A percentile compares a stretch with the other conserved stretches of the same genome.
phyloP scores from a whole-genome alignment of 2,888 invertebrate genomes.

The Entomobrya proxima region DNA sequence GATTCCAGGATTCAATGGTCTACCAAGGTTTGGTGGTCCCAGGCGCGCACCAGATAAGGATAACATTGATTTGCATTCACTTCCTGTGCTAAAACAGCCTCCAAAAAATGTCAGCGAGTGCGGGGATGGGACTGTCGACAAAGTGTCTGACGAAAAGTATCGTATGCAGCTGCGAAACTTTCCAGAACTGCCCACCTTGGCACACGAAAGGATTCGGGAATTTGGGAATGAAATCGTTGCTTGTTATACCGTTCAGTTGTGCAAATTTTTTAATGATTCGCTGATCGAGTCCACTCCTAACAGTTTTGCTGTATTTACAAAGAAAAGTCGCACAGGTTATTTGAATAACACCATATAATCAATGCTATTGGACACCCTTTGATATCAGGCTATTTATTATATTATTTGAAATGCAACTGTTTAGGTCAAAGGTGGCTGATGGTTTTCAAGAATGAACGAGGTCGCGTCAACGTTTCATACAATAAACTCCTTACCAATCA shows the following conservation, averaged over 20 bases:
- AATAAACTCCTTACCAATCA: conserved; percentile 60
- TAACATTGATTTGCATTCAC: conserved; percentile 36
- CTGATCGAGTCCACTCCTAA: conserved; percentile 53
- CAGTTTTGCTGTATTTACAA: conserved; percentile 58
- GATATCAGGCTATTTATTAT: neutral
- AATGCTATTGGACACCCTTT: too few relatives aligned
- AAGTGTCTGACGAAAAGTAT: conserved; percentile 51
- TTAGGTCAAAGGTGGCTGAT: conserved; percentile 57
- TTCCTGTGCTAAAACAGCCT: conserved; percentile 49
- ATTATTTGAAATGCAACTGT: neutral
- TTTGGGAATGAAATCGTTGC: conserved; percentile 70
- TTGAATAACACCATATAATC: neutral
- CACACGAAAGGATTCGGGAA: conserved; percentile 65
- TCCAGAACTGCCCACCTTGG: conserved; percentile 58
- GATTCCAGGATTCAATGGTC: neutral
- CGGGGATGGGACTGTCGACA: neutral
- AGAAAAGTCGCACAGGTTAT: conserved; percentile 54
- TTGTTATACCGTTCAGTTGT: conserved; percentile 41
- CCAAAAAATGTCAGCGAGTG: conserved; percentile 9
- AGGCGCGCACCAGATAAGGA: conserved; percentile 29
- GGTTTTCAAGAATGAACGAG: conserved; percentile 51
- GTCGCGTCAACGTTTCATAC: conserved; percentile 45
- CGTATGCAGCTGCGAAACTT: conserved; percentile 59
- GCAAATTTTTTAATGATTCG: conserved; percentile 56
- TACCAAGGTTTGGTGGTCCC: neutral